Evolutionary conservation across 1,140 invertebrate genomes (phyloP), one percentile per base, ranked within the genome.

Genomic region (Tribolium castaneum): DNA sequence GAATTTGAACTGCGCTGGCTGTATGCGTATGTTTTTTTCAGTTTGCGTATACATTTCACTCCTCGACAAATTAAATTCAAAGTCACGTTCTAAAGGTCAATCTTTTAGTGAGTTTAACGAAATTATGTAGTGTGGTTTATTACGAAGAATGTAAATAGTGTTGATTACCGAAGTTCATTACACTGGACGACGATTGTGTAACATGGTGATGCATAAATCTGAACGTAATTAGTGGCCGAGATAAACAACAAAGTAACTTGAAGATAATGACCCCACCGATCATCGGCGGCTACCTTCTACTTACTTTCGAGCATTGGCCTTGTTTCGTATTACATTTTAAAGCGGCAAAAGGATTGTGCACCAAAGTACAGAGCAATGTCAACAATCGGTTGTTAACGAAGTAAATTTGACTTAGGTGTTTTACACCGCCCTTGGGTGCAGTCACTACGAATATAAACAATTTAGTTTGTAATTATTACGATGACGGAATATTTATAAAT

Each of bases 141-240:
- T 35, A 35, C 59, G 1, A 66, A 66, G 59, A 66, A 35, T 34
- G 59, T 25, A 66, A 66, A 66, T 12, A 13, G 59, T 66, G 59
- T 66, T 66, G 59, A 66, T 66, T 35, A 30, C 16, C 12, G n/a
- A 30, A 66, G 59, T 66, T 66, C 59, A 66, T 34, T 66, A 66
- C n/a, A 66, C 59, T 14, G 14, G 19, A 34, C 59, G 19, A 34
- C 59, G 59, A 66, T 66, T 66, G 59, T 66, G 59, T 66, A 66
- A 66, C 30, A 35, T 35, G 30, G 25, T 66, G 59, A 35, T 66
- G 59, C 59, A 66, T 66, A 62, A 62, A 62, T 62, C 56, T 62
- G 56, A 62, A 34, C 56, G 13, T 35, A 66, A 66, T 66, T 66
- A 66, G 34, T 66, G 59, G 34, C 59, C 59, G 59, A 66, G 59